Evolutionary conservation across 2,888 invertebrate genomes (phyloP).

Genomic region (Salticus scenicus): DNA sequence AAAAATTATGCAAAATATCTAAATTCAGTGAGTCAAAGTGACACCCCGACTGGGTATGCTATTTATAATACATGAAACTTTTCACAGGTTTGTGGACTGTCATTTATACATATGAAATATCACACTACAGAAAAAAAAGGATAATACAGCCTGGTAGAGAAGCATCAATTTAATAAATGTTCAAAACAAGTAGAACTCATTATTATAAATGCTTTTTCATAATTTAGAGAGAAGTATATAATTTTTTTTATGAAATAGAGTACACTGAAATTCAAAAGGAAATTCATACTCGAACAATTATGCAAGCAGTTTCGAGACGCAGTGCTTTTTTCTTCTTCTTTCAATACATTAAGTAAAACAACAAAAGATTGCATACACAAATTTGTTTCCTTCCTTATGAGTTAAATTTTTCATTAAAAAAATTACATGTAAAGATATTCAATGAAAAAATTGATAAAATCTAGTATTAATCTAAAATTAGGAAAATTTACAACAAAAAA

Average conservation of each 20-base stretch:
- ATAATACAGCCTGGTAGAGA: neutral
- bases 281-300: constrained; percentile 9
- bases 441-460: constrained; percentile 61
- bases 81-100: constrained; percentile 17
- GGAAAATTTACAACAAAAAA: constrained; percentile 64
- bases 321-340: too few relatives aligned
- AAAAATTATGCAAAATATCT: constrained; percentile 56
- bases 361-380: neutral
- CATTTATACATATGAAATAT: constrained; percentile 27
- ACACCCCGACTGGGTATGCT: constrained; percentile 9
- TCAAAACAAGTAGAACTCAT: neutral
- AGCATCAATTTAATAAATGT: constrained; percentile 5
- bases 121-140: neutral
- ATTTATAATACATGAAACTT: constrained; percentile 33
- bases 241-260: neutral
- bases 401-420: constrained; percentile 20
- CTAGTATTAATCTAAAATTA: constrained; percentile 68
- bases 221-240: neutral
- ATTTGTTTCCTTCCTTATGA: neutral
- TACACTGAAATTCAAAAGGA: neutral
- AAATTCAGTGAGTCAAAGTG: constrained; percentile 51
- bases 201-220: constrained; percentile 3
- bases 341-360: neutral
- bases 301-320: neutral
- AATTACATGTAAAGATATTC: constrained; percentile 32